Conservation (phyloP, 2,888 invertebrate genomes). For the Harpalus rubripes region DNA sequence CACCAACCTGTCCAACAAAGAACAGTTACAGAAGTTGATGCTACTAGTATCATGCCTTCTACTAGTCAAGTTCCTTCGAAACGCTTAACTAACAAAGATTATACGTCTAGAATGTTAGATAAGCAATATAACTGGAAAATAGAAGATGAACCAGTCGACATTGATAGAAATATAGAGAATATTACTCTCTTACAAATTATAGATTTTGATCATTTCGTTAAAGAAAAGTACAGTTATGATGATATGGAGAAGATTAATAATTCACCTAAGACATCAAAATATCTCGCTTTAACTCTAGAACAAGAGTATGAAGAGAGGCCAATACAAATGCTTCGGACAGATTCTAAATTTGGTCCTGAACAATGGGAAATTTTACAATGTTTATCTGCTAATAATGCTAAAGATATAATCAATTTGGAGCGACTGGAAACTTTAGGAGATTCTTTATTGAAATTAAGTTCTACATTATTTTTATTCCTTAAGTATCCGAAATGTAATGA, state of each 20-base stretch:
- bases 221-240: conserved; percentile 69
- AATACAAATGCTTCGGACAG: conserved; percentile 68
- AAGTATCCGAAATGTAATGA: conserved; percentile 85
- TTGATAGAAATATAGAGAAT: conserved; percentile 80
- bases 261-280: conserved; percentile 71
- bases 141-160: conserved; percentile 83
- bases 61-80: conserved; percentile 76
- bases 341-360: conserved; percentile 76
- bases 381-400: conserved; percentile 85
- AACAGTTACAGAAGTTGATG: conserved; percentile 55
- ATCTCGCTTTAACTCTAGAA: conserved; percentile 72
- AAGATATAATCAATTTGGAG: conserved; percentile 90
- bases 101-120: conserved; percentile 77
- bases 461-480: conserved; percentile 86
- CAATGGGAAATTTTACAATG: conserved; percentile 80
- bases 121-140: conserved; percentile 77
- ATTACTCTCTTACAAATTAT: conserved; percentile 84
- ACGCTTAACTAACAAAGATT: conserved; percentile 75
- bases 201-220: conserved; percentile 84
- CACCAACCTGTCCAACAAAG: conserved; percentile 66
- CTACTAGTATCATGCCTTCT: conserved; percentile 72
- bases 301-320: conserved; percentile 70
- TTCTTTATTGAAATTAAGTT: conserved; percentile 90
- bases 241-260: conserved; percentile 74
- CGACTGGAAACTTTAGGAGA: conserved; percentile 93